phyloP scores from a whole-genome alignment of 2,797 vertebrate genomes.

The Cirrhinus mrigala region DNA sequence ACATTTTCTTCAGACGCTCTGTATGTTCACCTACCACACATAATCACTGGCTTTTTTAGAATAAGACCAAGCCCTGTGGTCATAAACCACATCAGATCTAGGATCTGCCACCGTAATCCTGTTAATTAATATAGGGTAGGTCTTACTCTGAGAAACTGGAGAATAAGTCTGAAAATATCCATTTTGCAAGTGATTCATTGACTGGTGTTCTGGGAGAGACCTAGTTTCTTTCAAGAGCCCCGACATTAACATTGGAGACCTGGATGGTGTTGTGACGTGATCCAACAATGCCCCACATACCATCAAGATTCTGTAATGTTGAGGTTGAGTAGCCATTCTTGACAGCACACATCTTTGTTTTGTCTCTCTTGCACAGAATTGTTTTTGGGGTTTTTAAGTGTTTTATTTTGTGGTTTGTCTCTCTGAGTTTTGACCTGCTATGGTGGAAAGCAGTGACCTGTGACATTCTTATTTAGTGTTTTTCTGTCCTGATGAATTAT shows the following conservation, averaged over 20 bases:
- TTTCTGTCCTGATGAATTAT: conserved; percentile 12
- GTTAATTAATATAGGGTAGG: neutral
- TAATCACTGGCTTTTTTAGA: neutral
- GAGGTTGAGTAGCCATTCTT: conserved; percentile 17
- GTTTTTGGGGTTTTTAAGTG: neutral
- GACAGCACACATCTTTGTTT: conserved; percentile 8
- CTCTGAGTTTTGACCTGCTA: conserved; percentile 19
- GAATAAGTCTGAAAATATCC: neutral
- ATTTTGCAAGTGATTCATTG: neutral
- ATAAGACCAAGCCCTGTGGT: conserved; percentile 9
- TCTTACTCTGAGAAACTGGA: neutral
- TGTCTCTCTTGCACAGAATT: neutral
- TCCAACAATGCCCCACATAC: conserved; percentile 18
- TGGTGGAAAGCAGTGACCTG: conserved; percentile 1
- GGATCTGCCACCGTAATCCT: neutral
- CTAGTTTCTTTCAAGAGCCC: neutral
- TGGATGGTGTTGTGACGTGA: neutral
- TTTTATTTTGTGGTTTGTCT: neutral
- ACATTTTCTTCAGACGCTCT: neutral
- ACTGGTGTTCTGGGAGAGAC: neutral
- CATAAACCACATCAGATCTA: conserved; percentile 12
- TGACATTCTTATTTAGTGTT: neutral
- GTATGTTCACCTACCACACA: neutral
- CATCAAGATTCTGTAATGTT: conserved; percentile 24
- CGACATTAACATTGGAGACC: neutral